Evolutionary conservation across 1,140 invertebrate species (phyloP), one percentile per base, ranked within the genome.

Genomic region (Cyclina sinensis): DNA sequence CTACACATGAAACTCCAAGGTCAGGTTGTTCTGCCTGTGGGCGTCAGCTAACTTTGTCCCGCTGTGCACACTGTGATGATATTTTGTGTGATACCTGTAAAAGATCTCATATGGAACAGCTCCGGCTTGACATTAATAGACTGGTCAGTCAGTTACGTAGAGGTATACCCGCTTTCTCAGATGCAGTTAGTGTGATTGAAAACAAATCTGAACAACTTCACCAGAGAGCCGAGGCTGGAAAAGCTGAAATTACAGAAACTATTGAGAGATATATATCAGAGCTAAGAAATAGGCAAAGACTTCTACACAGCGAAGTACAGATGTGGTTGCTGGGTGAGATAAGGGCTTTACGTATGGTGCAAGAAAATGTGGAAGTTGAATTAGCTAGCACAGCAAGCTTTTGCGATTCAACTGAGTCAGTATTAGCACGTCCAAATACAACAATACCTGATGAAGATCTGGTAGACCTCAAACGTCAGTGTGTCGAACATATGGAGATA

Each of bases 321-420:
- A 97, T 97, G 87, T 99, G 99, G 94, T 95, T 98, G 90, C 96
- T 97, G 68, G 97, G 97, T 39, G 98, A 99, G 96, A 95, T 98
- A 92, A 96, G 97, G 90, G 98, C 98, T 91, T 96, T 99, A 62
- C 97, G 97, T 30, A 97, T 97, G 82, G 96, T 99, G n/a, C 98
- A 99, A 96, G 98, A 98, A 95, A 98, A 99, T 95, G 96, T 99
- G 86, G 98, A 99, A 94, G 97, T 97, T 94, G 99, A 99, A 96
- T 97, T 99, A 92, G 97, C 97, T 70, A 99, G 99, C 95, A 98
- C 99, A 86, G 97, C 97, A 92, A 98, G 98, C 94, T 99, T 99
- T 95, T 99, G 98, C 96, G 98, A 99, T 95, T 96, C 99, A 88
- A 98, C 98, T n/a, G 99, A 99, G 96, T 98, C 95, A 97, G 98